Conservation (phyloP, 2,888 invertebrate species). For the Punctoribates punctum region DNA sequence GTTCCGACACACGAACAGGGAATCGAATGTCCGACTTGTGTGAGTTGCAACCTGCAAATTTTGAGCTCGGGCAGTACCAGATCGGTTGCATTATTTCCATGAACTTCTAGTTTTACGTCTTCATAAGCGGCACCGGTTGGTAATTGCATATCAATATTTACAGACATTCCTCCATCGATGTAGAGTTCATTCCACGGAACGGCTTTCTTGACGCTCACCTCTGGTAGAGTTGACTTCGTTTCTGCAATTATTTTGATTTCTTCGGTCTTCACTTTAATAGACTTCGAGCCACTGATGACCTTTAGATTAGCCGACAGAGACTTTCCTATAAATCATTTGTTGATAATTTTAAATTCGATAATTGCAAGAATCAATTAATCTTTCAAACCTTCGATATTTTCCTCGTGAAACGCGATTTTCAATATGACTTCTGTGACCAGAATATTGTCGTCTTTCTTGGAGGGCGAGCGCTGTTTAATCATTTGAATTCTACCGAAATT, state of each 20-base stretch:
- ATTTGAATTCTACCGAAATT: conserved; percentile 47
- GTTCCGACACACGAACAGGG: conserved; percentile 47
- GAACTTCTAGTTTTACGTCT: conserved; percentile 46
- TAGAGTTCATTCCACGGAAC: conserved; percentile 47
- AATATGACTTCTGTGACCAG: conserved; percentile 33
- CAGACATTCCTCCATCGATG: conserved; percentile 46
- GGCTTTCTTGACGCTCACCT: conserved; percentile 45
- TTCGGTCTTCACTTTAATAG: conserved; percentile 31
- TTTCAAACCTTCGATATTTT: conserved; percentile 38
- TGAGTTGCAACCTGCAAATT: conserved; percentile 46
- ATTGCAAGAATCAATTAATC: background rate
- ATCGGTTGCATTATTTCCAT: conserved; percentile 46
- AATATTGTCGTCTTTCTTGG: conserved; percentile 21
- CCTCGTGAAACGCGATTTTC: conserved; percentile 31
- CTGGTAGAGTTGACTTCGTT: conserved; percentile 40
- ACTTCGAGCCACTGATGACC: conserved; percentile 19
- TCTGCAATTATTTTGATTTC: conserved; percentile 11
- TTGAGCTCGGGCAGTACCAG: conserved; percentile 45
- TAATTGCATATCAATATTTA: conserved; percentile 47
- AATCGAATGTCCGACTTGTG: conserved; percentile 46
- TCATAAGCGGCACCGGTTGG: conserved; percentile 46
- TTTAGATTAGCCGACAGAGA: conserved; percentile 32
- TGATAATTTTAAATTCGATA: background rate
- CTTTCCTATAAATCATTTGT: background rate
- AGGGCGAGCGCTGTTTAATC: conserved; percentile 39